Evolutionary conservation across 2,888 invertebrate species (phyloP), one percentile per base, ranked within the genome.

Genomic region (Scaptomyza caliginosa): DNA sequence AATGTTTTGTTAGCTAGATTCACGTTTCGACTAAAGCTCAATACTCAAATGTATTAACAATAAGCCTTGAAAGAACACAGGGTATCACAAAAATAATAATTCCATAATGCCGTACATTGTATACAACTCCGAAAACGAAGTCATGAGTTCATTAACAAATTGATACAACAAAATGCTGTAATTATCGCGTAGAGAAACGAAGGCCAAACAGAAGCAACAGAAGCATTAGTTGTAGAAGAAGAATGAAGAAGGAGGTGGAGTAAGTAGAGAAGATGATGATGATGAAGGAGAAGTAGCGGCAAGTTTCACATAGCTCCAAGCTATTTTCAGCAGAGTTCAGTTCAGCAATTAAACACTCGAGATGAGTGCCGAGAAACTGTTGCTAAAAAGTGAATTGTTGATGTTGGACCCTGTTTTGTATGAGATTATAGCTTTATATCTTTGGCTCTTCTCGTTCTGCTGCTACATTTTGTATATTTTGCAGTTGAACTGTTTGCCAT

Each of bases 91-190:
- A 1, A 13, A 13, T 7, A 45, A 55, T 56, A 69, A 67, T 67
- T 40, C 55, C 58, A 77, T 58, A 77, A 74, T 36, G 39, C 54
- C 54, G 45, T 38, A 34, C 34, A 51, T 36, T 62, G 46, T 30
- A 50, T 23, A 38, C 16, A 60, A 54, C 65, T 55, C 49, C 58
- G 43, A 77, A 65, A 66, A 46, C 32, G 36, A 52, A 63, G 52
- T 59, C 74, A 74, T 69, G 63, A 66, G 75, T 79, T 86, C 83
- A 85, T 85, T 85, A 85, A 88, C 88, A 86, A 85, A 85, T 86
- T 85, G 88, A 85, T 85, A 81, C 75, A 85, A 88, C 88, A 88
- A 88, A 88, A 86, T 54, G 76, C 74, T 86, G 87, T 88, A 85
- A 85, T 85, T 85, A 88, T 88, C 79, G 68, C 77, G 74, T 77